These are phyloP conservation scores for Euspilapteryx auroguttella DNA, from an alignment of 2,888 invertebrate genomes.

Conservation along the genomic window DNA sequence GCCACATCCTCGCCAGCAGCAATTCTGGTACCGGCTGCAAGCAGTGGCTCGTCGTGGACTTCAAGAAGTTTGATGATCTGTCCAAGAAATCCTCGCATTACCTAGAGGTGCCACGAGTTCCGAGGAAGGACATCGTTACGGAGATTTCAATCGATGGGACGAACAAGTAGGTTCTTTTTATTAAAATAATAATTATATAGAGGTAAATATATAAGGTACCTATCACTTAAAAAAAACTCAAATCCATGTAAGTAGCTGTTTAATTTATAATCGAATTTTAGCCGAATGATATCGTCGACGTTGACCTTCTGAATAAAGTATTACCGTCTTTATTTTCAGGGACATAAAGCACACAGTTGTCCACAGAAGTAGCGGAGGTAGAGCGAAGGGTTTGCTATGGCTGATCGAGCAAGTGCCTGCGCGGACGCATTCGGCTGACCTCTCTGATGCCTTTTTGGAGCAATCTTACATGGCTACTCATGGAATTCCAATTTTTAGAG, in stretches of 20 bases:
- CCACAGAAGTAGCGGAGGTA: constrained; percentile 25
- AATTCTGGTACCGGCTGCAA: constrained; percentile 85
- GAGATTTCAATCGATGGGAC: constrained; percentile 19
- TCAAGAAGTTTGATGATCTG: constrained; percentile 54
- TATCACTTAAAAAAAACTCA: not conserved
- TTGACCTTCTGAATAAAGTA: no score
- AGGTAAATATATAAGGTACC: not conserved
- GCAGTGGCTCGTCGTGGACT: constrained; percentile 85
- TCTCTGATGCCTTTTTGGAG: constrained; percentile 64
- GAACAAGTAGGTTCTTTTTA: constrained; percentile 22
- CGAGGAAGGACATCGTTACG: constrained; percentile 21
- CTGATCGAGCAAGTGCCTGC: constrained; percentile 80
- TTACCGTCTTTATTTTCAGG: no score
- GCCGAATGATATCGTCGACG: no score
- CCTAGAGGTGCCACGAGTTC: constrained; percentile 9
- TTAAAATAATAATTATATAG: not conserved
- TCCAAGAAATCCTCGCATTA: constrained; percentile 12
- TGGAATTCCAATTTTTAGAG: constrained; percentile 58
- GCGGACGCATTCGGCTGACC: constrained; percentile 65
- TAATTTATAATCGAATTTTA: no score
- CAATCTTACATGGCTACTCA: constrained; percentile 75
- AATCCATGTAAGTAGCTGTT: no score
- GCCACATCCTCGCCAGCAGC: constrained; percentile 64
- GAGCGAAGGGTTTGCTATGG: constrained; percentile 56
- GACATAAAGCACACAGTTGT: constrained; percentile 38